Conservation (phyloP, 2,797 vertebrate genomes). For the Adrianichthys oophorus region DNA sequence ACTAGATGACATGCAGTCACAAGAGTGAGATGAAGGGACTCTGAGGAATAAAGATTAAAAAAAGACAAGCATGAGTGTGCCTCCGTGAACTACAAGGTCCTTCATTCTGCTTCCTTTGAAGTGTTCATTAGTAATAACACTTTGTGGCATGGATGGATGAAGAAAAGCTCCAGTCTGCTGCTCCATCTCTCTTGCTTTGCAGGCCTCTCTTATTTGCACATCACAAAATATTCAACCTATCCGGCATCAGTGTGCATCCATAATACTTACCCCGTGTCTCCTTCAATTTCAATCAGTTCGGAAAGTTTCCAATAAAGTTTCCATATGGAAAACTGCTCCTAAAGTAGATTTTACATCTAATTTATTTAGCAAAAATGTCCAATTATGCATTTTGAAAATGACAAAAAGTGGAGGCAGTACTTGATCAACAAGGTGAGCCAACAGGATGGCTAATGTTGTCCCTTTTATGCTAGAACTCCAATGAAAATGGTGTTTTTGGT, state of each 20-base stretch:
- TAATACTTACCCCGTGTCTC: constrained; percentile 14
- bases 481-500: no score
- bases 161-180: constrained; percentile 17
- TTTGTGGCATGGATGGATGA: constrained; percentile 55
- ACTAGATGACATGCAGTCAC: constrained; percentile 64
- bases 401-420: no score
- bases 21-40: constrained; percentile 14
- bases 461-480: no score
- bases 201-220: constrained; percentile 19
- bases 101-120: constrained; percentile 59
- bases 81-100: constrained; percentile 45
- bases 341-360: constrained; percentile 8
- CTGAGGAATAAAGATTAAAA: constrained; percentile 50
- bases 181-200: constrained; percentile 20
- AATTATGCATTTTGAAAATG: constrained; percentile 16
- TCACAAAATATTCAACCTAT: constrained; percentile 3
- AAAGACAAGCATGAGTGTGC: constrained; percentile 27
- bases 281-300: constrained; percentile 31
- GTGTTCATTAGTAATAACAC: constrained; percentile 49
- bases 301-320: constrained; percentile 39
- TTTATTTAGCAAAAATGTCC: constrained; percentile 28
- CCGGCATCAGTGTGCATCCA: constrained; percentile 3
- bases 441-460: no score
- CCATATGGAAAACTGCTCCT: constrained; percentile 17
- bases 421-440: no score